A percentile compares a stretch with the other conserved stretches of the same genome.
These are phyloP conservation scores for Heterohyrax brucei DNA, from an alignment of 2,797 vertebrate species.

Conservation along the genomic window DNA sequence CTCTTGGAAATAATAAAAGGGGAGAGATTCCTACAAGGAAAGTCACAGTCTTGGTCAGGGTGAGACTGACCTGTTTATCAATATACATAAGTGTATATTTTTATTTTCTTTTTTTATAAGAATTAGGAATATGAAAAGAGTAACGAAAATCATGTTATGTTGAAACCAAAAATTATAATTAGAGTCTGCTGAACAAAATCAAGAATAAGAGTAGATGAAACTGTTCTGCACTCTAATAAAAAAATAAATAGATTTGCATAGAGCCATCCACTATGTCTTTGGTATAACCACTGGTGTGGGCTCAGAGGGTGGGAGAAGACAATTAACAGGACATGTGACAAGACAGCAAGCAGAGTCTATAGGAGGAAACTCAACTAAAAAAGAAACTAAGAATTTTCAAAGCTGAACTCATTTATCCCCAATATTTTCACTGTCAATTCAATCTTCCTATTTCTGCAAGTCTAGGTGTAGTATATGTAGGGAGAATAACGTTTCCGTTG, in stretches of 20 bases:
- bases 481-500: not conserved
- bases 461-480: not conserved
- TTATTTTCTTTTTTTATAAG: not conserved
- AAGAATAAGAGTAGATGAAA: not conserved
- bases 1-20: not conserved
- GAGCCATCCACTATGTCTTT: not conserved
- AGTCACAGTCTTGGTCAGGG: not conserved
- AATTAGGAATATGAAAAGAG: conserved; percentile 1
- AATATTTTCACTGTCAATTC: not conserved
- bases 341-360: not conserved
- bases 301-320: not conserved
- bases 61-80: conserved; percentile 7
- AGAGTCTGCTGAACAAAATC: not conserved
- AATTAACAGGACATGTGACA: not conserved
- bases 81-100: not conserved
- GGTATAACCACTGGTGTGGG: not conserved
- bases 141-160: not conserved
- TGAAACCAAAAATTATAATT: not conserved
- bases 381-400: not conserved
- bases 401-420: not conserved
- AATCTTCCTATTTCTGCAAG: not conserved
- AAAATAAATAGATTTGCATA: not conserved
- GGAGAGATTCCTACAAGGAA: not conserved
- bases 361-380: not conserved
- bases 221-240: not conserved